Percentiles rank a stretch among this genome's conserved stretches.
Conservation (phyloP, 2,797 vertebrate species). For the Sylvilagus floridanus region DNA sequence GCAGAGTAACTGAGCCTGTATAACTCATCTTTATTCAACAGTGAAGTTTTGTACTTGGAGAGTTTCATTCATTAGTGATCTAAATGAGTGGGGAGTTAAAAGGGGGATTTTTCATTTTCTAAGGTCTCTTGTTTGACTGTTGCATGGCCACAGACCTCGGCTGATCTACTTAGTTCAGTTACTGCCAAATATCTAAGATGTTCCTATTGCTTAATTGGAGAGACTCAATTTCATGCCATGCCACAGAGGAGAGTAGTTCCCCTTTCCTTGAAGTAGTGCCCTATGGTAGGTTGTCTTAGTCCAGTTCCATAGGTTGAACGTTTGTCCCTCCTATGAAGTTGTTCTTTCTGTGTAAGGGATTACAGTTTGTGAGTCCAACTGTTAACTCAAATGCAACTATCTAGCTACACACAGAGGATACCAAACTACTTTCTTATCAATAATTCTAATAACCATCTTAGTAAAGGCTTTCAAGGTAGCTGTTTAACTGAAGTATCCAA, state of each 20-base stretch:
- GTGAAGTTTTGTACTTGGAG: not conserved
- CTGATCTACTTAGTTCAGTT: not conserved
- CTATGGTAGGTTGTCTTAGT: not conserved
- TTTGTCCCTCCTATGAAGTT: not conserved
- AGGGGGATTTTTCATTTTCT: not conserved
- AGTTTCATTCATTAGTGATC: not conserved
- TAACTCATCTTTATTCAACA: not conserved
- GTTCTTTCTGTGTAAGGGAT: not conserved
- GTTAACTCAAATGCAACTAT: not conserved
- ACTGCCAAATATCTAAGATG: not conserved
- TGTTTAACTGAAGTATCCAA: not conserved
- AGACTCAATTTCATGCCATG: not conserved
- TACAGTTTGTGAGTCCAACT: not conserved
- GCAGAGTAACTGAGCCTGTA: not conserved
- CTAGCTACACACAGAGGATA: not conserved
- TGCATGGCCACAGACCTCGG: not conserved
- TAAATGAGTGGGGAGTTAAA: not conserved
- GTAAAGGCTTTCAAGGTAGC: not conserved
- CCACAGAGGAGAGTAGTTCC: not conserved
- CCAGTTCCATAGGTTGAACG: not conserved
- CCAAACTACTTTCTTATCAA: not conserved
- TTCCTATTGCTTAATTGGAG: not conserved
- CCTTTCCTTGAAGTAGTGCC: not conserved
- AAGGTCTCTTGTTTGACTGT: not conserved
- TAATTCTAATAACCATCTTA: conserved; percentile 8